Evolutionary conservation across 2,113 vertebrate genomes (phyloP).

Genomic region (Triplophysa dalaica): DNA sequence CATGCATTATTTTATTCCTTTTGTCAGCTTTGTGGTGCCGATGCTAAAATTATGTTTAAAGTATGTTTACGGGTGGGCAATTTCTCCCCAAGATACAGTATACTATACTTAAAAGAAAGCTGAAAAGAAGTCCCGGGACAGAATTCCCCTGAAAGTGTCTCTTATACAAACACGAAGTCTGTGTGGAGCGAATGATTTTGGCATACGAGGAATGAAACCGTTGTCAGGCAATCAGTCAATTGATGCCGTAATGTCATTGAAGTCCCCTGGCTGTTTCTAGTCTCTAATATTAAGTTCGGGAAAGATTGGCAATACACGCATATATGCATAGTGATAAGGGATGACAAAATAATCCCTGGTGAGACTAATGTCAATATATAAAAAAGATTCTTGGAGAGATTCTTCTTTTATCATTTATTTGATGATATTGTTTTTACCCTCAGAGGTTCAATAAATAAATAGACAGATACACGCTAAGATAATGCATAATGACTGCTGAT

Average conservation of each 20-base stretch:
- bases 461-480: neutral
- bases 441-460: neutral
- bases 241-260: slow-evolving; percentile 33
- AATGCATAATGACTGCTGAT: slow-evolving; percentile 19
- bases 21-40: neutral
- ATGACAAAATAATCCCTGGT: neutral
- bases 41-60: neutral
- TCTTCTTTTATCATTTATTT: neutral
- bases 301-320: slow-evolving; percentile 30
- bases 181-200: neutral
- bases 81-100: no score
- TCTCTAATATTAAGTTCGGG: slow-evolving; percentile 1
- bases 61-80: no score
- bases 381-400: neutral
- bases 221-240: slow-evolving; percentile 34
- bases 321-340: neutral
- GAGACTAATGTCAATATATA: neutral
- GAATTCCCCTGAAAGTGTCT: no score
- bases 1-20: neutral
- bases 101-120: no score
- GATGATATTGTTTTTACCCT: neutral
- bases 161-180: no score
- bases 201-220: slow-evolving; percentile 18
- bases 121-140: no score
- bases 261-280: slow-evolving; percentile 18